Evolutionary conservation across 2,113 vertebrate genomes (phyloP), one percentile per base, ranked within the genome.

Genomic region (Rallus limicola): DNA sequence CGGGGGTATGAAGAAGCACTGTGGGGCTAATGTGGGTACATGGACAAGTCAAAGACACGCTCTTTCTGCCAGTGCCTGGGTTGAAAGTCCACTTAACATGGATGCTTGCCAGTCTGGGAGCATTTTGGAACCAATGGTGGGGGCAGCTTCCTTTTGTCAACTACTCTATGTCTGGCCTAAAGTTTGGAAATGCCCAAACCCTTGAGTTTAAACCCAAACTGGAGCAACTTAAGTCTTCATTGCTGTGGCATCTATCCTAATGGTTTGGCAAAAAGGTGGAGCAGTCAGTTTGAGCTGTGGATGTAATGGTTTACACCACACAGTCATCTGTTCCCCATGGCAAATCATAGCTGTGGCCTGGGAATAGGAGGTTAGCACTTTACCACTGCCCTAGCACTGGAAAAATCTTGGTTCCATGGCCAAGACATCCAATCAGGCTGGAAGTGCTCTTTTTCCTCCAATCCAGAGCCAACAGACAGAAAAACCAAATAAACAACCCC

Each of bases 161-260:
- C 23, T 72, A 6, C 40, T 64, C 68, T 48, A 33, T 8, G 6
- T 33, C 24, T 67, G 53, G 25, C 21, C 17, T 69, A n/a, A 86
- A 92, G 29, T 59, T 40, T 7, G 38, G n/a, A 83, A 93, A 88
- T 72, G 16, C 7, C 53, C 33, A 82, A 64, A 44, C 29, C 34
- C 40, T 59, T 40, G 48, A 70, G 31, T 53, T 80, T 20, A 79
- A 78, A 25, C 14, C 10, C 28, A 69, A 52, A 24, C 3, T 50
- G 33, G 78, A 82, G 13, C 0, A 0, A 60, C 63, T 55, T n/a
- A 48, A 60, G 34, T 55, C n/a, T 60, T 53, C 44, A 13, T 5
- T 71, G 38, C 17, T 38, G 29, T 34, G n/a, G 68, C 1, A 3
- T 59, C 12, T 25, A 59, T 58, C 17, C 42, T 64, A 34, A n/a